These are phyloP conservation scores for Palythoa heliodiscus DNA, from an alignment of 92 coral and sea anemone species.

Conservation along the genomic window DNA sequence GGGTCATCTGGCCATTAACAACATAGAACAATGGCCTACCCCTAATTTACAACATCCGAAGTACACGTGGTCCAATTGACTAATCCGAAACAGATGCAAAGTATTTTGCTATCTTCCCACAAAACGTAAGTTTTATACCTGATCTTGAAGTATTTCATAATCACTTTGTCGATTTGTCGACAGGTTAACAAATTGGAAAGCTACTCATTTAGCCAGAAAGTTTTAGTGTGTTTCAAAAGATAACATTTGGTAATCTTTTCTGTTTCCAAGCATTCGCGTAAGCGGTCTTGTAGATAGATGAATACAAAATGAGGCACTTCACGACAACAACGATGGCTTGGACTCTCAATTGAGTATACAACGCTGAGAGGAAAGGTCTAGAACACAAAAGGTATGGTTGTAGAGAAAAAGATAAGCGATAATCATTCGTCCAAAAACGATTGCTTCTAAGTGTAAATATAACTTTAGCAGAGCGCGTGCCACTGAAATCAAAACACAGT, in stretches of 20 bases:
- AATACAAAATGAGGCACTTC: background rate
- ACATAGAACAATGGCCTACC: conserved; percentile 17
- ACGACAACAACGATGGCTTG: background rate
- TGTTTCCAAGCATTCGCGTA: background rate
- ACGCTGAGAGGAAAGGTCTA: background rate
- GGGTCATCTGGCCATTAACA: conserved; percentile 22
- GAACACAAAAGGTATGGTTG: conserved; percentile 22
- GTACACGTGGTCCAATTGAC: conserved; percentile 24
- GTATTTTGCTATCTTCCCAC: background rate
- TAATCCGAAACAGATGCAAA: conserved; percentile 1
- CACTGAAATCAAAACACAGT: background rate
- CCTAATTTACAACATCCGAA: no score
- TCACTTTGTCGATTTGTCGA: background rate
- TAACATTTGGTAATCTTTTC: background rate
- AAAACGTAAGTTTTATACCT: background rate
- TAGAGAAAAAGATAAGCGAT: background rate
- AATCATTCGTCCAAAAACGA: background rate
- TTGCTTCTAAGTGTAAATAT: conserved; percentile 1
- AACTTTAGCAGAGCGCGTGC: background rate
- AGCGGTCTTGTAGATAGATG: background rate
- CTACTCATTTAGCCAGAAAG: background rate
- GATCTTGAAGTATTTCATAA: conserved; percentile 2
- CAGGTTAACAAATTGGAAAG: background rate
- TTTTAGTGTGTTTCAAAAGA: background rate
- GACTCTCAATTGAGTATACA: conserved; percentile 17